Conservation (phyloP, 2,113 vertebrate genomes). For the Sclerurus mexicanus region DNA sequence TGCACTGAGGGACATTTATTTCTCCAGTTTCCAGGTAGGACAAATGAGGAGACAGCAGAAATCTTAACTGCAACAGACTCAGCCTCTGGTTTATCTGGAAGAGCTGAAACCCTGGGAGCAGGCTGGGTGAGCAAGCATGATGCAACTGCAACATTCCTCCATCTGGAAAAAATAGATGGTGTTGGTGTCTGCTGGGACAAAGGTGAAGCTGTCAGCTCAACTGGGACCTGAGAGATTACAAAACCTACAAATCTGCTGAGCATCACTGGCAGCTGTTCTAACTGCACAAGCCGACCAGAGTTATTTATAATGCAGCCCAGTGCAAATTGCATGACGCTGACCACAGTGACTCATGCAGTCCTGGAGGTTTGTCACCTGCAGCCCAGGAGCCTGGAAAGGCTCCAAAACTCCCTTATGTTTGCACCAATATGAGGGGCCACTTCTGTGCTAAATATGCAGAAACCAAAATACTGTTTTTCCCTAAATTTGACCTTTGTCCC, state of each 20-base stretch:
- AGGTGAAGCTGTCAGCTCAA: neutral
- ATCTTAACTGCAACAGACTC: neutral
- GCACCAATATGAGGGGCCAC: neutral
- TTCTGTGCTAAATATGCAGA: neutral
- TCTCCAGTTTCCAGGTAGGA: accelerated
- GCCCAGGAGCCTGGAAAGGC: neutral
- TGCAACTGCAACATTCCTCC: neutral
- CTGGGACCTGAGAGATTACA: neutral
- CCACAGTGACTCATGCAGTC: neutral
- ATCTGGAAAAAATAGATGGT: neutral
- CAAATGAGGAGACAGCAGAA: neutral
- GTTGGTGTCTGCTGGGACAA: neutral
- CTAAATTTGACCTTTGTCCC: neutral
- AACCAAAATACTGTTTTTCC: neutral
- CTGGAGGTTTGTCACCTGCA: neutral
- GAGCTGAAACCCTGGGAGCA: accelerated
- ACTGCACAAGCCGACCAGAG: neutral
- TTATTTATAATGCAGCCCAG: neutral
- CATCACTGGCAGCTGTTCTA: neutral
- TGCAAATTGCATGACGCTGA: neutral
- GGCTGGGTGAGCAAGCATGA: neutral
- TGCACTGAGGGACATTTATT: neutral
- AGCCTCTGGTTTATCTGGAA: neutral
- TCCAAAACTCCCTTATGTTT: neutral
- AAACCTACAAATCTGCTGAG: neutral